These are phyloP conservation scores for Acleris laterana DNA, from an alignment of 2,888 invertebrate species.

Conservation along the genomic window DNA sequence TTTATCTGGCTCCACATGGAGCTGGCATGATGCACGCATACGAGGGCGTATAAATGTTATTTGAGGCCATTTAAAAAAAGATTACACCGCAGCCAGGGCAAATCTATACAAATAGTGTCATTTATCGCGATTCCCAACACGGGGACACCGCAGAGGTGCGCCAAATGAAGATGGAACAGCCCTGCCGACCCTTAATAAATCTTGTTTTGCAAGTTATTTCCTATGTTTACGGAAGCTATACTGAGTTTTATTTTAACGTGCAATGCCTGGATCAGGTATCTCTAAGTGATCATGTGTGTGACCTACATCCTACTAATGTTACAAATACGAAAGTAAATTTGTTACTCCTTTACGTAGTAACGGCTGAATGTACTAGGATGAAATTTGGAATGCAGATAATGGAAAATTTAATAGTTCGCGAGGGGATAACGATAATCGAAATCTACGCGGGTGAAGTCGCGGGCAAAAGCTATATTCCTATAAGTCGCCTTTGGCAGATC, in stretches of 20 bases:
- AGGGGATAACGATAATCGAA: no score
- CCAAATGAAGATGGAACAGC: conserved; percentile 54
- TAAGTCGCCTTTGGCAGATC: no score
- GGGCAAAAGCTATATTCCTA: no score
- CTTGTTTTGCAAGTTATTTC: conserved; percentile 39
- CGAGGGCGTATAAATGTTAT: conserved; percentile 29
- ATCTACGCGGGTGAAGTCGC: no score
- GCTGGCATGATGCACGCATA: conserved; percentile 14
- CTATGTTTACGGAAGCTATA: conserved; percentile 10
- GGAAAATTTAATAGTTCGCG: no score
- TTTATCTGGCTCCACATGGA: conserved; percentile 25
- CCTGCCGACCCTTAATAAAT: conserved; percentile 52
- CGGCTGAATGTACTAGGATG: no score
- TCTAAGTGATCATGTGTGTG: no score
- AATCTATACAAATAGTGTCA: conserved; percentile 62
- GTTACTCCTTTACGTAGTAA: no score
- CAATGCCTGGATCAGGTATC: no score
- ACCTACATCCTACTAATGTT: no score
- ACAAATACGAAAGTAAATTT: no score
- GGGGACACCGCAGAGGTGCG: conserved; percentile 44
- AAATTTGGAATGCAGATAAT: no score
- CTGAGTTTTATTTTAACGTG: background rate
- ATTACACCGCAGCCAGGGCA: conserved; percentile 43
- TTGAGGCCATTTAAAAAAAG: conserved; percentile 25
- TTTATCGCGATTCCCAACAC: conserved; percentile 50